Base-by-base conservation (phyloP, 2,113 vertebrate genomes). In the Aphyosemion australe region DNA sequence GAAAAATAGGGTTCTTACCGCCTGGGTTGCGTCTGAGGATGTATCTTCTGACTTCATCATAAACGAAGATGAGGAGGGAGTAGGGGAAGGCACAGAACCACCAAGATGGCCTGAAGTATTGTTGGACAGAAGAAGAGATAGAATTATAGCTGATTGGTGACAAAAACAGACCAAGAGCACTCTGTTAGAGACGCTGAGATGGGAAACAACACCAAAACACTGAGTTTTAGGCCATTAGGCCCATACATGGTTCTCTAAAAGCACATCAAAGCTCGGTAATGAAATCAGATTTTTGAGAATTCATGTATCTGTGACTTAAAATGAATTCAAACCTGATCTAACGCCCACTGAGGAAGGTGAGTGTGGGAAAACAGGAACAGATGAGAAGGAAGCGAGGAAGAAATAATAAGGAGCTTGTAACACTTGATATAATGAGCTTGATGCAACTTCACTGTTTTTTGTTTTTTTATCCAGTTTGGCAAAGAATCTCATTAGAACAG, bases 61-160 rank as follows among this genome's bases (percentile, higher is more conserved):
- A 94, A 49, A 93, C 42, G 79, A 94, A 94, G 83, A 94, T 93
- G 67, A 94, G 75, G 50, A 93, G 79, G 49, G 90, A 90, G 65
- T 93, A 93, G 16, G 93, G 93, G 77, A 94, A 89, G 69, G 91
- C 93, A 65, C 93, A 94, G 85, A 94, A 93, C 93, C 93, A 94
- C 93, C 93, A 94, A 11, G 47, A 70, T 49, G 92, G 92, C 73
- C 93, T 94, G 52, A 74, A 15, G 74, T 56, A 47, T 8, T 31
- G 53, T 63, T 2, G 14, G 34, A 83, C 4, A 60, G 48, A 86
- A 6, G 56, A 18, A 56, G 12, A 42, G 0, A 26, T 0, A 18
- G 13, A 75, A 31, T 65, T 31, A 66, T 19, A 53, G 32, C 19
- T 32, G 5, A 16, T 37, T 42, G 1, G 16, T 21, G 57, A 61